These are phyloP conservation scores for Stomatorhinus walkeri DNA, from an alignment of 2,797 vertebrate species.

Conservation along the genomic window DNA sequence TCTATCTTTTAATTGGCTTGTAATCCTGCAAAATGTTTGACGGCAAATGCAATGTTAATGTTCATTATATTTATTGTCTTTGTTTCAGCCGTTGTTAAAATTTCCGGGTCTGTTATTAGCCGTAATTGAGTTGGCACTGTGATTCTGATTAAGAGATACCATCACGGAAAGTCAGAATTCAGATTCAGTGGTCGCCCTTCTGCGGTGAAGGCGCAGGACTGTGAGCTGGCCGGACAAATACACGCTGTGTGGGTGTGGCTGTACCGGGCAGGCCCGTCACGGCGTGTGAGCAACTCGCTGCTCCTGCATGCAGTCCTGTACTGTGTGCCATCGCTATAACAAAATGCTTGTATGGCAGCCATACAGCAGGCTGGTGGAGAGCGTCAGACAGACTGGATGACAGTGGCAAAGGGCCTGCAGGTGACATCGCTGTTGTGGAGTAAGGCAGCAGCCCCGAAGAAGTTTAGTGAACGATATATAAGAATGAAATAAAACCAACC, in stretches of 20 bases:
- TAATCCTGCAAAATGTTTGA: background rate
- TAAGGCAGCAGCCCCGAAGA: background rate
- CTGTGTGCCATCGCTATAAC: background rate
- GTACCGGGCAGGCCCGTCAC: background rate
- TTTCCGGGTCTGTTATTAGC: background rate
- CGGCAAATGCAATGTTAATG: background rate
- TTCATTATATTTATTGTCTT: background rate
- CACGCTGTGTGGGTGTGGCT: background rate
- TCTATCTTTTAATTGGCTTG: background rate
- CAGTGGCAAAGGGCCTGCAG: background rate
- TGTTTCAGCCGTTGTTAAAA: background rate
- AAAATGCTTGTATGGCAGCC: slow-evolving; percentile 26
- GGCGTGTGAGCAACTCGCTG: background rate
- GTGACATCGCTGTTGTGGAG: background rate
- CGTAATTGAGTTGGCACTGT: background rate
- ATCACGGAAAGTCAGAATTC: background rate
- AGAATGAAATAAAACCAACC: background rate
- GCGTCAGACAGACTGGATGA: slow-evolving; percentile 31
- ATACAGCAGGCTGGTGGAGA: slow-evolving; percentile 41
- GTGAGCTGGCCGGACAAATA: background rate
- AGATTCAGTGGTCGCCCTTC: background rate
- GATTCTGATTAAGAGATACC: background rate
- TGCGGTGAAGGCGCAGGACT: background rate
- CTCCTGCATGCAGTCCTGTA: background rate
- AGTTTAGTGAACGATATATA: background rate